Evolutionary conservation across 2,113 vertebrate genomes (phyloP).

Genomic region (Mellivora capensis): DNA sequence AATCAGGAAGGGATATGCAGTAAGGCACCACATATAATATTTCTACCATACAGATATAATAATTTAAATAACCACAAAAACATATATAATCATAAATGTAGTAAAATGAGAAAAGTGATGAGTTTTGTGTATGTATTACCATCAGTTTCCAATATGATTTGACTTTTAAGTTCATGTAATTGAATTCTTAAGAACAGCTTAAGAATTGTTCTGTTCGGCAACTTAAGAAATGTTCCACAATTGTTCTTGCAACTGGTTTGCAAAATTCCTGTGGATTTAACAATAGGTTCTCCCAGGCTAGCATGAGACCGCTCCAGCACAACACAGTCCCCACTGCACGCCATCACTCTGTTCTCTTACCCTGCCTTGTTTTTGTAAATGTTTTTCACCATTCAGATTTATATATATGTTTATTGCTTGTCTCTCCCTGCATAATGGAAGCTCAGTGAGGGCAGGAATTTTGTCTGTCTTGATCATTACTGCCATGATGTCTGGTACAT

Average conservation of each 20-base stretch:
- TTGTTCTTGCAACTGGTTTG: neutral
- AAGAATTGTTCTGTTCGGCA: no score
- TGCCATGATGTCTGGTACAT: neutral
- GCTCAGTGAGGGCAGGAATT: neutral
- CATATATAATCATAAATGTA: neutral
- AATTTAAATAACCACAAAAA: neutral
- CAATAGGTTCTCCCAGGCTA: neutral
- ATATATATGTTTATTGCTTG: neutral
- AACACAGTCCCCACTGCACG: fast-evolving
- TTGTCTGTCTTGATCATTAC: neutral
- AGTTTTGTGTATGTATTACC: neutral
- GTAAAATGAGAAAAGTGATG: neutral
- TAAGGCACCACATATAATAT: neutral
- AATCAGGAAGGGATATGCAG: neutral
- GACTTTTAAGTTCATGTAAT: conserved; percentile 8
- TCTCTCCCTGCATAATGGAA: neutral
- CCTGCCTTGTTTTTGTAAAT: neutral
- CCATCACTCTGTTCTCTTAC: neutral
- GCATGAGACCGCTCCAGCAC: no score
- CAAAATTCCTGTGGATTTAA: neutral
- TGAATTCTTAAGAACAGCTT: neutral
- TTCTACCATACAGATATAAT: neutral
- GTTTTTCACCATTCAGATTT: neutral
- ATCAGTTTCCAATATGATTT: neutral
- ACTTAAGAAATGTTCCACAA: no score